Base-by-base conservation (phyloP, 2,888 invertebrate genomes). In the Cosmia pyralina region DNA sequence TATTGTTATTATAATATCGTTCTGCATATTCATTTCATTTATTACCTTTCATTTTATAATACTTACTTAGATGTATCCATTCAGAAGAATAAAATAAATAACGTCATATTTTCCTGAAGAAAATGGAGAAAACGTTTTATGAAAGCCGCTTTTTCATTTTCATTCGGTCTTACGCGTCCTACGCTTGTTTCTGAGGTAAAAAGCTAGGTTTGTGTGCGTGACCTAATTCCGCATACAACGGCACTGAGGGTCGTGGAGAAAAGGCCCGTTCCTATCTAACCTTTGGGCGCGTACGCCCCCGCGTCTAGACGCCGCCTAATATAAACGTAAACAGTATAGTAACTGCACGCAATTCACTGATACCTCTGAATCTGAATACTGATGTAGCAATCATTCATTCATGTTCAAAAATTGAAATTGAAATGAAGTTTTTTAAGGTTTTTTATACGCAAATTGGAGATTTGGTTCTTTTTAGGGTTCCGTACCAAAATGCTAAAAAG, bases 251-350 rank as follows among this genome's bases (percentile, higher is more conserved):
- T 85, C 87, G 87, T 77, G 85, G 80, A 89, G 87, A 87, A 87
- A 87, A 88, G 88, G 74, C 76, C 66, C 73, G 82, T 85, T 83
- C 81, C 86, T 86, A 84, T 85, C 85, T 88, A 89, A 90, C 89
- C 90, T 88, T 88, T 90, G 89, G 83, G 83, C 81, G 84, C 88
- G 87, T 92, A 92, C 92, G 88, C 94, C 93, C 92, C 90, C 93
- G 91, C 92, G 93, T 94, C 93, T 94, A 94, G 93, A 93, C 93
- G 83, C 77, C 74, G 75, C 75, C 77, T 82, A 80, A 85, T 86
- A 87, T 83, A 87, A 83, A 88, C 87, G 77, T 72, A 81, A 63
- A 57, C 77, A 68, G 48, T 82, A 82, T 74, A 79, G 69, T 73
- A 67, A 81, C 75, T 87, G 86, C 87, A 89, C 88, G 87, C 86